Evolutionary conservation across 1,140 invertebrate genomes (phyloP), one percentile per base, ranked within the genome.

Genomic region (Dermatophagoides farinae): DNA sequence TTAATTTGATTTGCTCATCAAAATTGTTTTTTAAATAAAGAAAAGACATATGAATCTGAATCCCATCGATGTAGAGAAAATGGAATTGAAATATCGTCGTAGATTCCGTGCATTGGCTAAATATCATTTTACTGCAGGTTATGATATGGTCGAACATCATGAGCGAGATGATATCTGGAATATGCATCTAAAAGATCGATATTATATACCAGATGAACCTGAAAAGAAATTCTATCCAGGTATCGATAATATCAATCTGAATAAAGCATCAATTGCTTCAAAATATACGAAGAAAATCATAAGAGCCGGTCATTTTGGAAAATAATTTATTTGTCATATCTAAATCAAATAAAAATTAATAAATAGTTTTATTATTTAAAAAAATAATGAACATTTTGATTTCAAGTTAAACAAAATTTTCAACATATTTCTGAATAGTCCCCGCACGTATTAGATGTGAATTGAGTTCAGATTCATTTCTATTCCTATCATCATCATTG

Each of bases 61-160:
- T 22, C 9, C 47, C 6, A 16, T 6, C 9, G 1, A 49, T 6
- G 40, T 49, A 6, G 18, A 47, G 20, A n/a, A 11, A n/a, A 47
- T 47, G 44, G 46, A 60, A 60, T 43, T 60, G 11, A 60, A 47
- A 60, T 60, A 60, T 43, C 16, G 58, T 5, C 18, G 58, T 49
- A 12, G 64, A n/a, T 66, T 66, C 37, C 61, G 65, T 49, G 64
- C 62, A 12, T 40, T 66, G 6, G 64, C 65, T 41, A 31, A 58
- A 46, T 38, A 64, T 23, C 54, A 65, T 52, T 61, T 40, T 43
- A 43, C 63, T 51, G 46, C 61, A 31, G 62, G 62, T 20, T 50
- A 60, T 50, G 58, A 60, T 25, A 38, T 60, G 8, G 25, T 50
- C 11, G 12, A 47, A n/a, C 44, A 49, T 22, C 46, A 47, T n/a